Evolutionary conservation across 2,888 invertebrate genomes (phyloP).

Genomic region (Epistrophe eligans): DNA sequence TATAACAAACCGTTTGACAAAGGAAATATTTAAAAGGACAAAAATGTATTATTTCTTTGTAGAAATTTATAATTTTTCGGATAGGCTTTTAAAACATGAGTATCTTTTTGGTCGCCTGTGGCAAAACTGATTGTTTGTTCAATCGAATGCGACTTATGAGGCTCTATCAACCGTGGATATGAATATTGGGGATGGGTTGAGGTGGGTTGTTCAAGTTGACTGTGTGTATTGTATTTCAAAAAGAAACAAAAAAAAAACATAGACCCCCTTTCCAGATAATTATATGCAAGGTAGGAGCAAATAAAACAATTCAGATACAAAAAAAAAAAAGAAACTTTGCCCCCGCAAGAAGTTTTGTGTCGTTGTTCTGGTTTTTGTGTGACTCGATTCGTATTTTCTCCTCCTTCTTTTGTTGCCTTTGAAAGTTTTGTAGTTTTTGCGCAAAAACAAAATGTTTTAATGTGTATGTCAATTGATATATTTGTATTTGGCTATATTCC

Average conservation of each 20-base stretch:
- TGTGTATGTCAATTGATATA: conserved; percentile 33
- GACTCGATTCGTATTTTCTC: conserved; percentile 14
- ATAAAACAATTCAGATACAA: conserved; percentile 5
- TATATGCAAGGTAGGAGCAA: conserved; percentile 40
- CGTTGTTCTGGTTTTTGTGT: conserved; percentile 28
- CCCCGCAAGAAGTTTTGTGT: conserved; percentile 23
- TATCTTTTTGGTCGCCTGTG: conserved; percentile 77
- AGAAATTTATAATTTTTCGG: conserved; percentile 38
- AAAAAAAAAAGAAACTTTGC: conserved; percentile 28
- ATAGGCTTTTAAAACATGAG: conserved; percentile 62
- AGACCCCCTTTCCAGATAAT: conserved; percentile 11
- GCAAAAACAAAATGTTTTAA: conserved; percentile 39
- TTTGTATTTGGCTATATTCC: conserved; percentile 28
- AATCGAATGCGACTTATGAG: conserved; percentile 76
- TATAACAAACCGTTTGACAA: background rate
- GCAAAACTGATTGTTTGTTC: conserved; percentile 78
- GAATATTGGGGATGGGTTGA: conserved; percentile 48
- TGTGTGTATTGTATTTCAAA: conserved; percentile 38
- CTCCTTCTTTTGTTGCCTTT: conserved; percentile 34
- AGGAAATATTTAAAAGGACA: background rate
- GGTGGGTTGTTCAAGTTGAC: conserved; percentile 44
- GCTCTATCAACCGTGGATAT: conserved; percentile 76
- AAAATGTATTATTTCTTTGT: conserved; percentile 2
- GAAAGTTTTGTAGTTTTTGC: conserved; percentile 55
- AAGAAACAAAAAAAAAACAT: background rate